Conservation (phyloP, 2,113 vertebrate species). For the Melanerpes aurifrons region DNA sequence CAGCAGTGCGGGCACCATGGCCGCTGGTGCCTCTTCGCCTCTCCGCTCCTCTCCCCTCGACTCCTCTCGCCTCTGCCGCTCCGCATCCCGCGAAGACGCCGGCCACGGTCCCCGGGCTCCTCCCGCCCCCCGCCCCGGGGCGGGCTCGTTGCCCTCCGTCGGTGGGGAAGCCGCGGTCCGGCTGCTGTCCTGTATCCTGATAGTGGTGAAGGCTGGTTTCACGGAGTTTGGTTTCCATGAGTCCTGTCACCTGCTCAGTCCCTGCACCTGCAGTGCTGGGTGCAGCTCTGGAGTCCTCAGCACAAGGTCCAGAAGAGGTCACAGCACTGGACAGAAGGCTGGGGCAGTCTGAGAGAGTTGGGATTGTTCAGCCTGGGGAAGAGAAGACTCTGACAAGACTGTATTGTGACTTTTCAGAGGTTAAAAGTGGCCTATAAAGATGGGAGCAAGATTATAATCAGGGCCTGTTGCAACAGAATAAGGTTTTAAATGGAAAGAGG, state of each 20-base stretch:
- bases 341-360: neutral
- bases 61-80: neutral
- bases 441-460: neutral
- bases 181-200: too few species aligned
- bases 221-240: accelerated
- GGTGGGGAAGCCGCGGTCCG: neutral
- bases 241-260: neutral
- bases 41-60: neutral
- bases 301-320: neutral
- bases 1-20: neutral
- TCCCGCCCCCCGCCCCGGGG: neutral
- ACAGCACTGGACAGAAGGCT: neutral
- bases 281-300: neutral
- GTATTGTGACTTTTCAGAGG: neutral
- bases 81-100: neutral
- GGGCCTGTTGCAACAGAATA: neutral
- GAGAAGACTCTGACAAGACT: neutral
- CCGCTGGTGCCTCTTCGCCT: neutral
- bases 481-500: neutral
- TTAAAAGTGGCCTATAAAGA: neutral
- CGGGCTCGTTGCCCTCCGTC: neutral
- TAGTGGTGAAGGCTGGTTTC: too few species aligned
- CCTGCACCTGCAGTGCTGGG: neutral
- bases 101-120: neutral
- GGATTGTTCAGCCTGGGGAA: neutral